A percentile compares a stretch with the other conserved stretches of the same genome.
These are phyloP conservation scores for Aricia artaxerxes DNA, from an alignment of 2,888 invertebrate species.

Conservation along the genomic window DNA sequence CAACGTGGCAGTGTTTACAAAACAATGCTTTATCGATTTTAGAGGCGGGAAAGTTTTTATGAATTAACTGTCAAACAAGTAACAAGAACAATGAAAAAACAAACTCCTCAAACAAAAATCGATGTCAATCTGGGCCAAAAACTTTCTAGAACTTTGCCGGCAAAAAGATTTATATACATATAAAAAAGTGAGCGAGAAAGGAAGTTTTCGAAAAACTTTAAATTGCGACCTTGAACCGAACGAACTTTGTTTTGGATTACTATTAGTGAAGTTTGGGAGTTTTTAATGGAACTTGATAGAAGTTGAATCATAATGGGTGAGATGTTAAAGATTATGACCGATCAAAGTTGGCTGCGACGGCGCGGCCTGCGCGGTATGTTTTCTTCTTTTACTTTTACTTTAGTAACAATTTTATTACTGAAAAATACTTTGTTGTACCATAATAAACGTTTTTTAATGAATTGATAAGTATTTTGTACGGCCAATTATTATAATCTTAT, in stretches of 20 bases:
- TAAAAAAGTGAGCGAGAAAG: conserved; percentile 78
- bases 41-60: conserved; percentile 78
- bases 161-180: conserved; percentile 81
- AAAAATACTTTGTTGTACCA: not conserved
- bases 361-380: not conserved
- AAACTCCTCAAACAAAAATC: conserved; percentile 82
- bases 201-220: conserved; percentile 81
- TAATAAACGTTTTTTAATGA: too few species aligned
- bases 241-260: conserved; percentile 79
- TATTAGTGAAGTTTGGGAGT: conserved; percentile 73
- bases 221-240: conserved; percentile 81
- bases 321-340: conserved; percentile 49
- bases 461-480: too few species aligned
- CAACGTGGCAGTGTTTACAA: conserved; percentile 61
- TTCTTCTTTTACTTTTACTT: not conserved
- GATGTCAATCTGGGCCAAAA: conserved; percentile 82
- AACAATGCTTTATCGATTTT: conserved; percentile 69
- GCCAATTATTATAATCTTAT: too few species aligned
- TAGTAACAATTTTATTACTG: not conserved
- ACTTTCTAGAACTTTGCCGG: conserved; percentile 76
- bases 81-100: conserved; percentile 81
- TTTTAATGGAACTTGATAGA: conserved; percentile 48
- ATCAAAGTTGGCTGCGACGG: conserved; percentile 19
- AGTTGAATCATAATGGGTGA: conserved; percentile 39
- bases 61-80: conserved; percentile 81